Percentiles rank a stretch among this genome's conserved stretches.
phyloP scores from a whole-genome alignment of 2,888 invertebrate species.

The Calephelis perditalis region DNA sequence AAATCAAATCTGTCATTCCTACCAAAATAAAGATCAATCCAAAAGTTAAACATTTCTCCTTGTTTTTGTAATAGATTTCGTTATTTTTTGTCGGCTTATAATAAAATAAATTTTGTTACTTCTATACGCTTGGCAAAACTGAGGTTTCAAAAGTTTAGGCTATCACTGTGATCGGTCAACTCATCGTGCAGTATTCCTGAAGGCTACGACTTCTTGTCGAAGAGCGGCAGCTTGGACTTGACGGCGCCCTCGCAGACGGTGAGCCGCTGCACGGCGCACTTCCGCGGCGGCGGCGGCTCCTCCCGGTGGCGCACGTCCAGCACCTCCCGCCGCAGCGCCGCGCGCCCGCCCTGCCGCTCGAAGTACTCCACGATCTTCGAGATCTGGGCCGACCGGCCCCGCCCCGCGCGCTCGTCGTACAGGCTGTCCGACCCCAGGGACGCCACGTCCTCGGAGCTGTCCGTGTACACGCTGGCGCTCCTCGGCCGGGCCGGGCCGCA shows the following conservation, averaged over 20 bases:
- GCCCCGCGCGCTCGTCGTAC: conserved; percentile 81
- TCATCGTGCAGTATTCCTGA: not conserved
- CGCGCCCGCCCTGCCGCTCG: conserved; percentile 82
- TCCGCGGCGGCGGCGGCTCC: conserved; percentile 37
- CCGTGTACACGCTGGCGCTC: conserved; percentile 90
- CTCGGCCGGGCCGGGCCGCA: conserved; percentile 73
- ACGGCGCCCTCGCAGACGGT: conserved; percentile 93
- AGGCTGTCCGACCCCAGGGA: conserved; percentile 87
- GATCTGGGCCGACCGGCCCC: conserved; percentile 83
- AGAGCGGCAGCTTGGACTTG: conserved; percentile 89
- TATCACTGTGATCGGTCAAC: no score
- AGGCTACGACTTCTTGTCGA: conserved; percentile 80
- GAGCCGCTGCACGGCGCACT: conserved; percentile 81
- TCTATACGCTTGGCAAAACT: no score
- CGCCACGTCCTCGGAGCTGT: conserved; percentile 91
- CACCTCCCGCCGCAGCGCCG: conserved; percentile 24
- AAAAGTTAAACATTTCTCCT: no score
- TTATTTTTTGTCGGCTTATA: no score
- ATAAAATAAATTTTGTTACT: no score
- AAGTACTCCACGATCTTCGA: conserved; percentile 93
- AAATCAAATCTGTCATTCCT: no score
- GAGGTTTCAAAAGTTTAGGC: no score
- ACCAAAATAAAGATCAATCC: no score
- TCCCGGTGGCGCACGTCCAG: conserved; percentile 43
- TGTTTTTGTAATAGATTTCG: no score